These are phyloP conservation scores for Gymnoscopelus microlampas DNA, from an alignment of 2,797 vertebrate species.

Conservation along the genomic window DNA sequence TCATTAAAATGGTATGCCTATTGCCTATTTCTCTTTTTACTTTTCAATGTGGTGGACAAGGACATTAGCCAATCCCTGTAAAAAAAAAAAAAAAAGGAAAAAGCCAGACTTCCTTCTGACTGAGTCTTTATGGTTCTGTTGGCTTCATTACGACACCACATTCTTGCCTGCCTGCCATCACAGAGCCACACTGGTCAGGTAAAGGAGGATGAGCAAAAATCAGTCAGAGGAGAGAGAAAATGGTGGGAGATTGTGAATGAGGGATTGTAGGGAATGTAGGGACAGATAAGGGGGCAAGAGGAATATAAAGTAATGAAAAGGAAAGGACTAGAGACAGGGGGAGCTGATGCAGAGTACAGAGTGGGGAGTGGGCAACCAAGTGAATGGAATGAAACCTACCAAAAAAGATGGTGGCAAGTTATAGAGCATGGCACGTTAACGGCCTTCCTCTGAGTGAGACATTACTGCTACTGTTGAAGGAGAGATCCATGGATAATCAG, in stretches of 20 bases:
- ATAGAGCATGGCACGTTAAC: too few species aligned
- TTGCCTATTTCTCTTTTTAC: conserved; percentile 62
- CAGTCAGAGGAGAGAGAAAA: conserved; percentile 9
- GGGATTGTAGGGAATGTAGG: background rate
- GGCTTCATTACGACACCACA: conserved; percentile 46
- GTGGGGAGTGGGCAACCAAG: background rate
- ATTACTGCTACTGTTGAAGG: too few species aligned
- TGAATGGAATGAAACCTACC: too few species aligned
- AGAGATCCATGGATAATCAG: too few species aligned
- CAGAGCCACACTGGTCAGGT: conserved; percentile 15
- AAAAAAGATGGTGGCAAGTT: background rate
- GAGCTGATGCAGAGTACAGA: conserved; percentile 4
- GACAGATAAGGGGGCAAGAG: background rate
- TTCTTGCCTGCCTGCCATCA: conserved; percentile 32
- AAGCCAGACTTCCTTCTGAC: conserved; percentile 61
- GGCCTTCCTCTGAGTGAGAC: too few species aligned
- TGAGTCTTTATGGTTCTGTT: conserved; percentile 49
- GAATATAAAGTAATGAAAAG: conserved; percentile 4
- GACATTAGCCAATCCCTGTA: conserved; percentile 60
- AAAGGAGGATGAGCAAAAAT: conserved; percentile 12
- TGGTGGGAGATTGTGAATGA: conserved; percentile 11
- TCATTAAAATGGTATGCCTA: conserved; percentile 72
- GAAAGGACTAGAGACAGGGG: conserved; percentile 8
- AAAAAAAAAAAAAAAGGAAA: conserved; percentile 39
- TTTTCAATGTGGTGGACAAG: conserved; percentile 59